phyloP scores from a whole-genome alignment of 1,140 invertebrate genomes.

The Drosophila triauraria region DNA sequence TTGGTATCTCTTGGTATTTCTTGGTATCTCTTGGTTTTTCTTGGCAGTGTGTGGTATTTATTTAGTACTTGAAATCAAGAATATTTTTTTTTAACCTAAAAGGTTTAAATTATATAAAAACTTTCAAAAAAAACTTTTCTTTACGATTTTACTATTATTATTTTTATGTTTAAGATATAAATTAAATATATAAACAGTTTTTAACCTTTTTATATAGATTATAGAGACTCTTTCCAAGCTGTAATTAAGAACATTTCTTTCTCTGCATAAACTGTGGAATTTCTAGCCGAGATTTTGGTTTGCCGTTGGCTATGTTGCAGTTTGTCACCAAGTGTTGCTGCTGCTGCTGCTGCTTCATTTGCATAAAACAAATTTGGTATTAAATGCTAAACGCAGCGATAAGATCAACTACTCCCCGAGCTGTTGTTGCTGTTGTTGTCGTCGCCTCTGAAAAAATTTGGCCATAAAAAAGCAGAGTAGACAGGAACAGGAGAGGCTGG shows the following conservation, averaged over 20 bases:
- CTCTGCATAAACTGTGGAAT: constrained; percentile 12
- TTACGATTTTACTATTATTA: neutral
- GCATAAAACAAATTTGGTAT: constrained; percentile 85
- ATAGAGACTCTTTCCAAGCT: too few relatives aligned
- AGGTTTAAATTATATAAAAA: neutral
- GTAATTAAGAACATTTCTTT: constrained; percentile 28
- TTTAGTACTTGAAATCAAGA: too few relatives aligned
- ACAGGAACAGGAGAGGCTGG: constrained; percentile 28
- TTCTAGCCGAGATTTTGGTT: constrained; percentile 40
- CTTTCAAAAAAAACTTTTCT: neutral
- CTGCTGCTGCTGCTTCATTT: constrained; percentile 68
- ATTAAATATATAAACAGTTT: neutral
- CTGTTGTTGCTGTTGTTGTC: constrained; percentile 31
- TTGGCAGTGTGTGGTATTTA: neutral
- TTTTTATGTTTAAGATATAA: neutral
- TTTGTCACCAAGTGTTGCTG: constrained; percentile 54
- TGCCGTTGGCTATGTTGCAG: constrained; percentile 48
- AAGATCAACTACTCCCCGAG: constrained; percentile 61
- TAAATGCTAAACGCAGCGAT: constrained; percentile 76
- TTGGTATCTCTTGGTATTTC: neutral
- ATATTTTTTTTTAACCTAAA: too few relatives aligned
- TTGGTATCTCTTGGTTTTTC: neutral
- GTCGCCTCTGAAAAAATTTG: constrained; percentile 61
- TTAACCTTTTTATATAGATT: too few relatives aligned
- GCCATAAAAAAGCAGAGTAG: constrained; percentile 57